Evolutionary conservation across 2,888 invertebrate species (phyloP).

Genomic region (Limenitis camilla): DNA sequence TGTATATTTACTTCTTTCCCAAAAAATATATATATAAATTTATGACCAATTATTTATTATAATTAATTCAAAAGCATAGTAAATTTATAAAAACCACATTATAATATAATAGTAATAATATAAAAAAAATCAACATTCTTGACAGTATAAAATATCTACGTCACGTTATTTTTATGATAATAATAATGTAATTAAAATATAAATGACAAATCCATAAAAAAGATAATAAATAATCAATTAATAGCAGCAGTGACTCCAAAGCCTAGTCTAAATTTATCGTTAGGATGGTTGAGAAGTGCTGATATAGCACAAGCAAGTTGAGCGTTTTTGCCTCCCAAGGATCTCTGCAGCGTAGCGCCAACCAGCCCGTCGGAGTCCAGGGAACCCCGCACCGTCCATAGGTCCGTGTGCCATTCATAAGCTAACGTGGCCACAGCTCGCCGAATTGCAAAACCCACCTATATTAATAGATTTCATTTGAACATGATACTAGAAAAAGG

Average conservation of each 20-base stretch:
- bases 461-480: too few relatives aligned
- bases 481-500: background rate
- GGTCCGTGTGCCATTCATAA: conserved; percentile 56
- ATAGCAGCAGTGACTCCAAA: conserved; percentile 60
- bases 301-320: conserved; percentile 59
- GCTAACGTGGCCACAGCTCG: conserved; percentile 59
- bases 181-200: background rate
- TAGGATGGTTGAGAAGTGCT: conserved; percentile 66
- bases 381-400: conserved; percentile 61
- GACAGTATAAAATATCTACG: too few relatives aligned
- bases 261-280: conserved; percentile 64
- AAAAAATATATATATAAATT: too few relatives aligned
- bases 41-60: too few relatives aligned
- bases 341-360: conserved; percentile 57
- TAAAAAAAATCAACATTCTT: too few relatives aligned
- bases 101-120: too few relatives aligned
- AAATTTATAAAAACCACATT: too few relatives aligned
- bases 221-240: conserved; percentile 24
- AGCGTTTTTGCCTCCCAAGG: conserved; percentile 52
- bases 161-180: too few relatives aligned
- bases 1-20: too few relatives aligned
- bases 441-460: conserved; percentile 59
- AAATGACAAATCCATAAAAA: background rate
- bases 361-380: conserved; percentile 65
- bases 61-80: too few relatives aligned